Percentiles rank a stretch among this genome's conserved stretches.
Conservation (phyloP, 2,888 invertebrate species). For the Spodoptera littoralis region DNA sequence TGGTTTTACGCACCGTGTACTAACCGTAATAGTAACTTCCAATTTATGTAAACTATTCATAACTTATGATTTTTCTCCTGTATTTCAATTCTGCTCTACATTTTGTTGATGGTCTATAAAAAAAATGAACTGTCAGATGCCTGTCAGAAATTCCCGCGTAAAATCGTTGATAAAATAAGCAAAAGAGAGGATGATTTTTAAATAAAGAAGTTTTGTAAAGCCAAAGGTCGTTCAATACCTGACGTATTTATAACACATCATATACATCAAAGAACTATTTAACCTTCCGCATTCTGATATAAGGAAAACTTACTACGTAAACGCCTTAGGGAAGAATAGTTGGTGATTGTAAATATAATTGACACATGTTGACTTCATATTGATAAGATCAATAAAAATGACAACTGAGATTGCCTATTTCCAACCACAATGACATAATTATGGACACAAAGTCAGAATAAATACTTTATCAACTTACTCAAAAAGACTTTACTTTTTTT, state of each 20-base stretch:
- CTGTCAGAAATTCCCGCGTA: constrained; percentile 13
- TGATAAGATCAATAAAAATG: neutral
- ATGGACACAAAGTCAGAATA: constrained; percentile 3
- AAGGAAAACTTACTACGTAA: no score
- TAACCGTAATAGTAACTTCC: constrained; percentile 10
- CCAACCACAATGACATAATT: constrained; percentile 8
- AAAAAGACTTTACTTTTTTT: constrained; percentile 17
- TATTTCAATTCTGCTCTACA: constrained; percentile 10
- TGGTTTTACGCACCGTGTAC: neutral
- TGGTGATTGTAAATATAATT: no score
- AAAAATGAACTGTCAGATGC: constrained; percentile 7
- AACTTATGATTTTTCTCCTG: constrained; percentile 5
- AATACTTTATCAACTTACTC: constrained; percentile 13
- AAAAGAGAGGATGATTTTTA: constrained; percentile 6
- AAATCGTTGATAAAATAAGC: neutral
- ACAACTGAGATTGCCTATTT: constrained; percentile 7
- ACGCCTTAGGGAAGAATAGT: no score
- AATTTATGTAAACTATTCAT: constrained; percentile 13
- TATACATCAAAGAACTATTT: no score
- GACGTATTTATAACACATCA: no score
- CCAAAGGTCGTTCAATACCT: no score
- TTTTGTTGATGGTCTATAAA: constrained; percentile 5
- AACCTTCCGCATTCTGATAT: no score
- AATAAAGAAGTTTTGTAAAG: neutral
- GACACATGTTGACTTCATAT: no score